These are phyloP conservation scores for Drosophila subpulchrella DNA, from an alignment of 1,140 invertebrate genomes.

Conservation along the genomic window DNA sequence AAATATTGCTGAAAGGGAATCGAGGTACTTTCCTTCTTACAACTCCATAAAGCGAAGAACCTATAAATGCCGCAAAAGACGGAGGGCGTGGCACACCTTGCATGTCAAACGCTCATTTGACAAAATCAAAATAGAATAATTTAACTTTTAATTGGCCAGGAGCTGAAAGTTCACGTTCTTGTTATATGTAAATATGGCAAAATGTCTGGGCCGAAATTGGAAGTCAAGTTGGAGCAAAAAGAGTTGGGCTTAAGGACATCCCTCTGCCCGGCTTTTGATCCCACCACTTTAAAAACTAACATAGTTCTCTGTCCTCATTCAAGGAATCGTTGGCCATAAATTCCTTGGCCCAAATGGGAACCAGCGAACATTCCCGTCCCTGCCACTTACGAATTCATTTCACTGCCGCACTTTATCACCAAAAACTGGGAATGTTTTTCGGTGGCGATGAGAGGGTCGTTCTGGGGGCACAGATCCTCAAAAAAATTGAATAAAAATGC, in stretches of 20 bases:
- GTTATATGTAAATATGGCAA: conserved; percentile 45
- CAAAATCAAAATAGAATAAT: conserved; percentile 78
- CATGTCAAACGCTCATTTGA: conserved; percentile 65
- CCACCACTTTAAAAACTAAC: conserved; percentile 29
- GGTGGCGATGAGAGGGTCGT: conserved; percentile 1
- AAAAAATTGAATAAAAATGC: conserved; percentile 77
- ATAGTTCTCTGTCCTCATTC: conserved; percentile 17
- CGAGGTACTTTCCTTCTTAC: too few species aligned
- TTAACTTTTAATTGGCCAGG: conserved; percentile 75
- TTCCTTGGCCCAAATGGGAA: conserved; percentile 63
- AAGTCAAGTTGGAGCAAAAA: conserved; percentile 8
- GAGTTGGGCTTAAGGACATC: conserved; percentile 6
- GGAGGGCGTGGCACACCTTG: conserved; percentile 32
- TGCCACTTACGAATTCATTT: conserved; percentile 77
- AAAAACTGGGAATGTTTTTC: conserved; percentile 20
- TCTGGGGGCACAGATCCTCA: neutral
- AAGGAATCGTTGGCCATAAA: conserved; percentile 62
- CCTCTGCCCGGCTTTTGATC: conserved; percentile 15
- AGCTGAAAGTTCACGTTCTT: conserved; percentile 62
- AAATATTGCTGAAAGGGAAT: neutral
- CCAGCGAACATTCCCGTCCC: conserved; percentile 58
- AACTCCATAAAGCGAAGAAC: neutral
- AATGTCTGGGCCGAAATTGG: conserved; percentile 15
- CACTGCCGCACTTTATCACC: conserved; percentile 71
- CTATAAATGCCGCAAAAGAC: conserved; percentile 1